Base-by-base conservation (phyloP, 2,888 invertebrate species). In the Tiliacea aurago region DNA sequence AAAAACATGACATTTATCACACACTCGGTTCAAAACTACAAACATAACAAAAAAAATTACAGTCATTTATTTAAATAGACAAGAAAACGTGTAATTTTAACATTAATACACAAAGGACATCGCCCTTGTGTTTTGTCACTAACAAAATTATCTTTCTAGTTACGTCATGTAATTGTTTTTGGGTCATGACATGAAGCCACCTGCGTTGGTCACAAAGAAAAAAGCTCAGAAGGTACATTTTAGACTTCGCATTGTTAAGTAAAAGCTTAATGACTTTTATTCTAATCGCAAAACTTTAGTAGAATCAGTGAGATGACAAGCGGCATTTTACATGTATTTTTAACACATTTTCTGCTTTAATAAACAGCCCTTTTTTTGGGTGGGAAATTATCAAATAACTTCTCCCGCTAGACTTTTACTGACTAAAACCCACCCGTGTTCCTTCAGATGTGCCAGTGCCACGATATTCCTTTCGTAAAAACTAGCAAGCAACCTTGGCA, bases 101-200 rank as follows among this genome's bases (percentile, higher is more conserved):
- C 70, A 55, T 23, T 65, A 55, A 65, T 70, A 80, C 68, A 83
- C 75, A 68, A n/a, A 62, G 75, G 80, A 62, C 70, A 64, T 58
- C 41, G 67, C 58, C 66, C 67, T n/a, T 55, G 61, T 62, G 33
- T 43, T 74, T 43, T 68, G 64, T 73, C 63, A 64, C 79, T 55
- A 77, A 77, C 58, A 76, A 80, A 85, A 70, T 73, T 74, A 84
- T 86, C 63, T 81, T 72, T 81, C n/a, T 67, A 69, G 58, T 81
- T 81, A 66, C 70, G 66, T 69, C 72, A 76, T 68, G 84, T 83
- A 80, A 84, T 85, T 85, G 80, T 85, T 84, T 84, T 83, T 77
- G 66, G 84, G 84, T 72, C 84, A 78, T 72, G 80, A 61, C 71
- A 84, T 64, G 70, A 71, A 70, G 79, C 59, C 80, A 80, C 72